Evolutionary conservation across 2,888 invertebrate species (phyloP), one percentile per base, ranked within the genome.

Genomic region (Masnerella sp.): DNA sequence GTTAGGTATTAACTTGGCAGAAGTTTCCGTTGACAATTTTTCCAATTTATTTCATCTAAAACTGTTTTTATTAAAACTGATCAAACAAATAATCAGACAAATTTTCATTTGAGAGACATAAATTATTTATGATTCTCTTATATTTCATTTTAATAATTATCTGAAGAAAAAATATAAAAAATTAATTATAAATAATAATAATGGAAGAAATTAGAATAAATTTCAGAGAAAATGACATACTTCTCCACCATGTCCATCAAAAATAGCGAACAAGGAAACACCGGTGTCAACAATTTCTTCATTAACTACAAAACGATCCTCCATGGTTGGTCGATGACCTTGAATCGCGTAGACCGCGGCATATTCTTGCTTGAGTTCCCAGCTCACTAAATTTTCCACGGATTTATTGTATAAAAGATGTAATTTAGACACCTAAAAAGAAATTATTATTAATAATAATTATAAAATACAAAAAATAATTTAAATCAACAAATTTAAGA

Each of bases 181-280:
- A n/a, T n/a, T n/a, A n/a, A n/a, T n/a, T n/a, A n/a, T n/a, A n/a
- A n/a, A n/a, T n/a, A n/a, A n/a, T n/a, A n/a, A n/a, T n/a, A n/a
- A n/a, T n/a, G n/a, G n/a, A n/a, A n/a, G n/a, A 32, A 87, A 65
- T 15, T 32, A 45, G 36, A 36, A 32, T 7, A 30, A 49, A 32
- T 30, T 30, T 34, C n/a, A n/a, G 7, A 22, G 14, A 22, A n/a
- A n/a, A n/a, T n/a, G n/a, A 65, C 82, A 83, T 85, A 91, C 91
- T 87, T 97, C 96, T 34, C 97, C 98, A 51, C 97, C 98, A 87
- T 98, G 97, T 0, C 97, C 97, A 88, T 98, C 97, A 87, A 97
- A 97, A 78, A 98, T 93, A 40, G 96, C 97, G 88, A 95, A 96
- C 67, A 98, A 89, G 14, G 96, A 94, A 56, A 96, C 93, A 15